phyloP scores from a whole-genome alignment of 2,888 invertebrate genomes.

The Philaethria dido region DNA sequence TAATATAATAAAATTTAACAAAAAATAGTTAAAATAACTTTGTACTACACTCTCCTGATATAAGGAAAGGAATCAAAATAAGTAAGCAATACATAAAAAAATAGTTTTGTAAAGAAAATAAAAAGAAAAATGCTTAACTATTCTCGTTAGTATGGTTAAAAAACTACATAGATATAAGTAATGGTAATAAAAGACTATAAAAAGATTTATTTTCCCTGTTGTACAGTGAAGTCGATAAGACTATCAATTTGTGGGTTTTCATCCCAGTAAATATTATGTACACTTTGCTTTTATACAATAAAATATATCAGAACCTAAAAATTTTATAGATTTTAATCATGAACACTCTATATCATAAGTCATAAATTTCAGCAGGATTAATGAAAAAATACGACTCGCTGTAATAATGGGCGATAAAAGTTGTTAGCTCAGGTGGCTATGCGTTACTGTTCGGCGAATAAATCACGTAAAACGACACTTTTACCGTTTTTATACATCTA shows the following conservation, averaged over 20 bases:
- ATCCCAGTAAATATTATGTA: no score
- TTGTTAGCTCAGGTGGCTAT: conserved; percentile 55
- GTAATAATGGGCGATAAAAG: conserved; percentile 46
- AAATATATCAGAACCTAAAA: background rate
- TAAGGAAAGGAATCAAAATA: background rate
- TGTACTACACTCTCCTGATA: background rate
- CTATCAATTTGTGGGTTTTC: no score
- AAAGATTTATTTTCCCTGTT: no score
- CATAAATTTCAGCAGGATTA: conserved; percentile 42
- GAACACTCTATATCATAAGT: conserved; percentile 31
- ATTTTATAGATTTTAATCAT: conserved; percentile 30
- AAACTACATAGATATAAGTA: no score
- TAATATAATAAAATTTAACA: no score
- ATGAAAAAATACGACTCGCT: conserved; percentile 43
- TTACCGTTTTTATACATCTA: conserved; percentile 45
- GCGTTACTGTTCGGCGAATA: conserved; percentile 53
- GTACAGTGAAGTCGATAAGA: no score
- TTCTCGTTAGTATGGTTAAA: no score
- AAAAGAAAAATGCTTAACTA: no score
- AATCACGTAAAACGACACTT: conserved; percentile 55
- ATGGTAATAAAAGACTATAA: no score
- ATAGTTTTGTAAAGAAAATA: no score
- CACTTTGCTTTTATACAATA: background rate
- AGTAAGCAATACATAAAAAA: background rate
- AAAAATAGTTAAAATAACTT: background rate